These are phyloP conservation scores for Capricornis sumatraensis DNA, from an alignment of 2,113 vertebrate genomes.

Conservation along the genomic window DNA sequence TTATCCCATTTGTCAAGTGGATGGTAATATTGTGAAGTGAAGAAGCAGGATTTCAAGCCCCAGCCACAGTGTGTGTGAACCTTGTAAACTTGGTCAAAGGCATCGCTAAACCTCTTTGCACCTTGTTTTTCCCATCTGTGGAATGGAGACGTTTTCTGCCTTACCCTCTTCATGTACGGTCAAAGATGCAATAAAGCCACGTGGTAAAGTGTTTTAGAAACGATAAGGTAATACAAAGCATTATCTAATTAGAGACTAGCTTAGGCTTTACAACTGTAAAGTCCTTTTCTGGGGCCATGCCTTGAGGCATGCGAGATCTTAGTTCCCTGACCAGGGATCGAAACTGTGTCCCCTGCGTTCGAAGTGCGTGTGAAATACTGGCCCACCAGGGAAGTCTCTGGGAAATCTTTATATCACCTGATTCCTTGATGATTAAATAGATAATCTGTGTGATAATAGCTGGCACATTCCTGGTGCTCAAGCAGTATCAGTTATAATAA, in stretches of 20 bases:
- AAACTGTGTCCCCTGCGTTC: neutral
- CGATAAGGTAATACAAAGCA: neutral
- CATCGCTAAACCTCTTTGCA: no score
- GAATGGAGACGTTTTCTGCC: neutral
- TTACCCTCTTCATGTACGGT: neutral
- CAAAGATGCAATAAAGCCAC: neutral
- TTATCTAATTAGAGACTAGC: neutral
- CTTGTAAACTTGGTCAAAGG: rapidly evolving
- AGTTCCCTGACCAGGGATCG: neutral
- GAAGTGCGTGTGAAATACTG: neutral
- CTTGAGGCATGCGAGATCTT: neutral
- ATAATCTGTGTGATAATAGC: neutral
- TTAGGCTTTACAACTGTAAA: neutral
- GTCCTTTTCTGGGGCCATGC: neutral
- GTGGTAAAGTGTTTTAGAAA: neutral
- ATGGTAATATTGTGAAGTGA: rapidly evolving
- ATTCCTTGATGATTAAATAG: neutral
- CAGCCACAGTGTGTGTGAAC: rapidly evolving
- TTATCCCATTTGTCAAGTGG: neutral
- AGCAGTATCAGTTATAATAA: neutral
- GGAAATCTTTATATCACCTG: neutral
- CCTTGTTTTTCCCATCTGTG: neutral
- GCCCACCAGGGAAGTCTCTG: neutral
- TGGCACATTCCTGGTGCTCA: neutral
- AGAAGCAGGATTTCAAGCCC: neutral